These are phyloP conservation scores for Bufo gargarizans DNA, from an alignment of 2,113 vertebrate species.

Conservation along the genomic window DNA sequence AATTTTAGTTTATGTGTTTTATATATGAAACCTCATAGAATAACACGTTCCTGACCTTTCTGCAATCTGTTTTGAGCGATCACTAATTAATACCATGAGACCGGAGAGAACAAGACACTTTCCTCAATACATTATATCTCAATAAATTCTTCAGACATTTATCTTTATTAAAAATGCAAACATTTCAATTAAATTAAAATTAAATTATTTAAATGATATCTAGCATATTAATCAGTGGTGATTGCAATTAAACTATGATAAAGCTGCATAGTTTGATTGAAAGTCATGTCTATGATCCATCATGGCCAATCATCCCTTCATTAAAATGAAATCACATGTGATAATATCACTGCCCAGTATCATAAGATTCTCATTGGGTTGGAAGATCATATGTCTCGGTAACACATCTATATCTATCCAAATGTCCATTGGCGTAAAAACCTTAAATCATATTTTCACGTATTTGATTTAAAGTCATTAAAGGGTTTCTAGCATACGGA, in stretches of 20 bases:
- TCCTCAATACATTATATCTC: slow-evolving; percentile 30
- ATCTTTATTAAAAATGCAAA: slow-evolving; percentile 43
- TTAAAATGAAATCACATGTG: not conserved
- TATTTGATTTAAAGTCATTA: no score
- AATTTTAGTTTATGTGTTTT: not conserved
- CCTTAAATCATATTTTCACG: no score
- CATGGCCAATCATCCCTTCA: slow-evolving; percentile 6
- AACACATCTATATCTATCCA: no score
- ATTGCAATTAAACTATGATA: not conserved
- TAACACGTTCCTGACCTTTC: not conserved
- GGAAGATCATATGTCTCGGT: not conserved
- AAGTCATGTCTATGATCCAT: not conserved
- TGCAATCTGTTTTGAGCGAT: slow-evolving; percentile 3
- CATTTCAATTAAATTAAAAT: slow-evolving; percentile 44
- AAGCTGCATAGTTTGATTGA: slow-evolving; percentile 13
- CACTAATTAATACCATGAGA: slow-evolving; percentile 23
- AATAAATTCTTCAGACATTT: slow-evolving; percentile 33
- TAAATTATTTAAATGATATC: slow-evolving; percentile 15
- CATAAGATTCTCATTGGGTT: not conserved
- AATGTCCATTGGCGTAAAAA: no score
- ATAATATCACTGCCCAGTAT: not conserved
- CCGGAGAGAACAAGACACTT: not conserved
- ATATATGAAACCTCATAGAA: not conserved
- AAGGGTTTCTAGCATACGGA: no score
- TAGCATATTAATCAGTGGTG: slow-evolving; percentile 40